These are phyloP conservation scores for Larimichthys crocea DNA, from an alignment of 2,113 vertebrate genomes.

Conservation along the genomic window DNA sequence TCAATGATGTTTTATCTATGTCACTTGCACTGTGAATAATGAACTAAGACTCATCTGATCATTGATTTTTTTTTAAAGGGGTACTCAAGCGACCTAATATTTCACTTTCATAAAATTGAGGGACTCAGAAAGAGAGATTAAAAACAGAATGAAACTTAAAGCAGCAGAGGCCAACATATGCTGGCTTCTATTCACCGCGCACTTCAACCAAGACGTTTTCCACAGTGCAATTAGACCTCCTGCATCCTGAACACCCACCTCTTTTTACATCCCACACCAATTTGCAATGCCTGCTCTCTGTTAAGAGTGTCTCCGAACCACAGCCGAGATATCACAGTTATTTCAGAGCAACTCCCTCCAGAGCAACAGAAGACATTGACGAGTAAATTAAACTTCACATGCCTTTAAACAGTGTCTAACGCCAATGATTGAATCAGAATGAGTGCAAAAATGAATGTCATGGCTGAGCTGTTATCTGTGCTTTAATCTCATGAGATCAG, in stretches of 20 bases:
- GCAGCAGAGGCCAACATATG: not conserved
- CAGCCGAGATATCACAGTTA: not conserved
- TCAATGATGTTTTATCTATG: constrained; percentile 11
- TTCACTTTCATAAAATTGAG: constrained; percentile 14
- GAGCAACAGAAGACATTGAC: not conserved
- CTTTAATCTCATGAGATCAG: constrained; percentile 14
- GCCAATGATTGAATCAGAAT: not conserved
- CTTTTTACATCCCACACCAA: not conserved
- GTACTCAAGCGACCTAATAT: not conserved
- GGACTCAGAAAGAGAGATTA: not conserved
- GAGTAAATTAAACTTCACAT: not conserved
- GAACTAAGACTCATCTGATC: constrained; percentile 14
- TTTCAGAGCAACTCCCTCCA: not conserved
- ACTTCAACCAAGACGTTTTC: not conserved
- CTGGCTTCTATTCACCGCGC: not conserved
- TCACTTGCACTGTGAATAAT: constrained; percentile 30
- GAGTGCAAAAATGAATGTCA: not conserved
- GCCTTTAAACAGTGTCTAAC: not conserved
- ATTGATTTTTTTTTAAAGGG: constrained; percentile 3
- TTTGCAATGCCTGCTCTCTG: not conserved
- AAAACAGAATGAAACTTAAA: not conserved
- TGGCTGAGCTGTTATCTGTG: not conserved
- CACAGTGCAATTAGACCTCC: not conserved
- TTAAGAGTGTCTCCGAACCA: not conserved
- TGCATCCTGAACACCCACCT: not conserved